Evolutionary conservation across 1,140 invertebrate species (phyloP).

Genomic region (Panagrolaimus sp.): DNA sequence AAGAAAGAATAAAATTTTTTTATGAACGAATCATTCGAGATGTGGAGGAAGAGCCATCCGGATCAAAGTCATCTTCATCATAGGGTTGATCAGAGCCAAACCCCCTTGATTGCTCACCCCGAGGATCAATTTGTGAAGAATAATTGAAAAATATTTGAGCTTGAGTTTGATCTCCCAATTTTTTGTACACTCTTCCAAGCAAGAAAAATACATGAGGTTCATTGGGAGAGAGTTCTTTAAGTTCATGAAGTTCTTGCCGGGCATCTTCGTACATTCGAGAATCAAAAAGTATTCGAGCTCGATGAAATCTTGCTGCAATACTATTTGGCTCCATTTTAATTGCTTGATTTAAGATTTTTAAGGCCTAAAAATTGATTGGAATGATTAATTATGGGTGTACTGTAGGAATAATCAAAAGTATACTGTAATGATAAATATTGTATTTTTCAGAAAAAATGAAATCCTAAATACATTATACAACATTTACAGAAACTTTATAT

Average conservation of each 20-base stretch:
- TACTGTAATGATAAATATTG: no score
- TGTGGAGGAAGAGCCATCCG: not conserved
- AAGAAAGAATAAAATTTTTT: no score
- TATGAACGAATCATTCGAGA: no score
- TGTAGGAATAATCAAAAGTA: no score
- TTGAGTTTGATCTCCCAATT: not conserved
- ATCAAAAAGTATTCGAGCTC: not conserved
- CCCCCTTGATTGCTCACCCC: not conserved
- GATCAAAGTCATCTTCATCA: constrained; percentile 2
- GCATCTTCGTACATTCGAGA: not conserved
- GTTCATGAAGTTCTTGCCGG: not conserved
- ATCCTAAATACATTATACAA: no score
- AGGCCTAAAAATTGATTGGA: not conserved
- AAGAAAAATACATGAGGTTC: not conserved
- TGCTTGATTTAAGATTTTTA: not conserved
- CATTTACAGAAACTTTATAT: no score
- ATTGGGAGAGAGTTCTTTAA: not conserved
- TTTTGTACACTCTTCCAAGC: not conserved
- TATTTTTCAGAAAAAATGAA: no score
- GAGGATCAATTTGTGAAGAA: not conserved
- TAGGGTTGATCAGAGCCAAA: not conserved
- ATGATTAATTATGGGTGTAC: no score
- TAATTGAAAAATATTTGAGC: not conserved
- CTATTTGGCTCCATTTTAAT: constrained; percentile 3
- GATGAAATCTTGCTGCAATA: not conserved